Conservation (phyloP, 1,140 invertebrate species). For the Drosophila pseudoobscura region DNA sequence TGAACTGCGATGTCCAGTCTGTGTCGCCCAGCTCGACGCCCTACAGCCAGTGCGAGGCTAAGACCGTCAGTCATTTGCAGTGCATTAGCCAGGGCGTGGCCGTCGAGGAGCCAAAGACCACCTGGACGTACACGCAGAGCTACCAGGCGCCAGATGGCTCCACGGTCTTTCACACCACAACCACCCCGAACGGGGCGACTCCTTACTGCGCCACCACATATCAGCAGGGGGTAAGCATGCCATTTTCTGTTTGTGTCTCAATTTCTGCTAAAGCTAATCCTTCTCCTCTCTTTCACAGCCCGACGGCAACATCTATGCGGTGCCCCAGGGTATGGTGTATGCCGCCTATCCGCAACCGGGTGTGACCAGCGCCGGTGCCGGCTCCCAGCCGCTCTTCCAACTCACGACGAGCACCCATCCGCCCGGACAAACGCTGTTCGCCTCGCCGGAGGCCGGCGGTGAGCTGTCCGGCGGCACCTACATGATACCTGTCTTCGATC, state of each 20-base stretch:
- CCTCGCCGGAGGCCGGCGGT: conserved; percentile 65
- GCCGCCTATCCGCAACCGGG: conserved; percentile 75
- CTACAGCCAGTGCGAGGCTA: conserved; percentile 74
- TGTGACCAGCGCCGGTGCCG: conserved; percentile 51
- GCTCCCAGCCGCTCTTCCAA: conserved; percentile 70
- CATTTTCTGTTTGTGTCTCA: neutral
- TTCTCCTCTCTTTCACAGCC: conserved; percentile 46
- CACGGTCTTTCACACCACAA: conserved; percentile 79
- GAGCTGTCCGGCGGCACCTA: conserved; percentile 77
- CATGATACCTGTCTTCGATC: conserved; percentile 83
- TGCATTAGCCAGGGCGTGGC: conserved; percentile 42
- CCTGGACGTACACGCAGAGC: conserved; percentile 80
- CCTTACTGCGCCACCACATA: conserved; percentile 82
- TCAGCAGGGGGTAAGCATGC: conserved; percentile 75
- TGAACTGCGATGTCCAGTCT: conserved; percentile 69
- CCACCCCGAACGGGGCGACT: conserved; percentile 67
- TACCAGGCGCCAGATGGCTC: conserved; percentile 78
- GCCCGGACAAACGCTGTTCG: conserved; percentile 56
- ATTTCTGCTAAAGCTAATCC: neutral
- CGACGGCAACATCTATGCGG: conserved; percentile 82
- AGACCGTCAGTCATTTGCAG: conserved; percentile 56
- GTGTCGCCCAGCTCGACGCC: conserved; percentile 77
- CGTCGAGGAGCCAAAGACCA: conserved; percentile 72
- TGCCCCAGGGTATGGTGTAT: conserved; percentile 82
- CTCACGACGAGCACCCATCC: conserved; percentile 63